A percentile compares a stretch with the other conserved stretches of the same genome.
Evolutionary conservation across 2,797 vertebrate species (phyloP).

Genomic region (Galagoides demidoff): DNA sequence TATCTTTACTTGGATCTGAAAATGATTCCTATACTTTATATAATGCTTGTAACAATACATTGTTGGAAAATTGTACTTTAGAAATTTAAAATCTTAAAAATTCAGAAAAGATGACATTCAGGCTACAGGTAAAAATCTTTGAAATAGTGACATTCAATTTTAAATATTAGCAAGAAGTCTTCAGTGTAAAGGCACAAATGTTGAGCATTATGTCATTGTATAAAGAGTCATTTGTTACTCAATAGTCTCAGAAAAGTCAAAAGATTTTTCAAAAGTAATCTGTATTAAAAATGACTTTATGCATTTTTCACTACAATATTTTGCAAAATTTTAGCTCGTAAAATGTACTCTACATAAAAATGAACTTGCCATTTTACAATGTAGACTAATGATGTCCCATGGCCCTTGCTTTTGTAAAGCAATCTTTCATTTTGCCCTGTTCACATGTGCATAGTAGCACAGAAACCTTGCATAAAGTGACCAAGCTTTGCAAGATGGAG

Average conservation of each 20-base stretch:
- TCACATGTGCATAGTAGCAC: slow-evolving; percentile 57
- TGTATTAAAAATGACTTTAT: slow-evolving; percentile 66
- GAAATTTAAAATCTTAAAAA: slow-evolving; percentile 11
- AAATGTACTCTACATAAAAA: slow-evolving; percentile 76
- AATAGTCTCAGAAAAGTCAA: slow-evolving; percentile 57
- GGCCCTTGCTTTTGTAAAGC: slow-evolving; percentile 67
- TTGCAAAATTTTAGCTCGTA: slow-evolving; percentile 74
- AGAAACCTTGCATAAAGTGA: slow-evolving; percentile 80
- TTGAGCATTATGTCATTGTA: not conserved
- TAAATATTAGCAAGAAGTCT: not conserved
- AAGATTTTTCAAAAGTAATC: slow-evolving; percentile 52
- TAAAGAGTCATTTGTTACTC: slow-evolving; percentile 72
- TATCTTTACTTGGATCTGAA: not conserved
- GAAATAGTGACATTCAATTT: not conserved
- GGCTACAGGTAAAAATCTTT: not conserved
- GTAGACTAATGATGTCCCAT: slow-evolving; percentile 72
- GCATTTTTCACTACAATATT: not conserved
- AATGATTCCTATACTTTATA: not conserved
- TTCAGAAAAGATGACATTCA: not conserved
- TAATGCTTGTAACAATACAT: not conserved
- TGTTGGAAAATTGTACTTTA: not conserved
- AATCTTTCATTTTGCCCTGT: slow-evolving; percentile 56
- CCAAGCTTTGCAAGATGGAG: slow-evolving; percentile 73
- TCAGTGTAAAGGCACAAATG: not conserved
- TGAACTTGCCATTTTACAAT: slow-evolving; percentile 63